A percentile compares a stretch with the other conserved stretches of the same genome.
phyloP scores from a whole-genome alignment of 2,113 vertebrate genomes.

The Lampris megalopsis region DNA sequence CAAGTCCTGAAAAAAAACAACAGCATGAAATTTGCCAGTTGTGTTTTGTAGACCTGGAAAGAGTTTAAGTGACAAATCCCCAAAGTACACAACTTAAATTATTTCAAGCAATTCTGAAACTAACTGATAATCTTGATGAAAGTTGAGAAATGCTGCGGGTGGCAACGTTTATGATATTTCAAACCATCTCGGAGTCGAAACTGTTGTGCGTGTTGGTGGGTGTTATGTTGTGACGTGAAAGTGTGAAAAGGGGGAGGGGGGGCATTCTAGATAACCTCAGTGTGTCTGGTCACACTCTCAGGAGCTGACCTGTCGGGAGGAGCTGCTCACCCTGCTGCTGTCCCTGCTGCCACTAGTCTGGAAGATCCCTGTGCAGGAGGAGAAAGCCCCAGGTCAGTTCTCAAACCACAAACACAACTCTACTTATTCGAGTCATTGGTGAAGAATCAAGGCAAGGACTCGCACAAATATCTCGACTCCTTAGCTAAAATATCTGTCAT shows the following conservation, averaged over 20 bases:
- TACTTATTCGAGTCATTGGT: too few relatives aligned
- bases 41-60: not conserved
- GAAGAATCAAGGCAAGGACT: too few relatives aligned
- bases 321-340: conserved; percentile 93
- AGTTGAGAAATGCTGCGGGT: not conserved
- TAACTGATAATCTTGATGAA: not conserved
- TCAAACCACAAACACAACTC: not conserved
- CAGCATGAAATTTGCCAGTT: not conserved
- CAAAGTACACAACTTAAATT: too few relatives aligned
- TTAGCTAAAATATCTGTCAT: not conserved
- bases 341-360: conserved; percentile 95
- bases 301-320: conserved; percentile 96
- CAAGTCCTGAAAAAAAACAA: not conserved
- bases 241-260: conserved; percentile 34
- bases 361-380: conserved; percentile 96
- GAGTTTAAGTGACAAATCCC: not conserved
- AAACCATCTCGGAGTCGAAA: not conserved
- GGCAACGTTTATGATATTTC: not conserved
- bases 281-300: conserved; percentile 65
- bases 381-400: conserved; percentile 89
- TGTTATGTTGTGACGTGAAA: conserved; percentile 45
- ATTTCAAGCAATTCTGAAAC: not conserved
- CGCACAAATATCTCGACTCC: too few relatives aligned
- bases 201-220: conserved; percentile 37
- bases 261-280: conserved; percentile 31